Evolutionary conservation across 2,888 invertebrate genomes (phyloP).

Genomic region (Tanypteryx hageni): DNA sequence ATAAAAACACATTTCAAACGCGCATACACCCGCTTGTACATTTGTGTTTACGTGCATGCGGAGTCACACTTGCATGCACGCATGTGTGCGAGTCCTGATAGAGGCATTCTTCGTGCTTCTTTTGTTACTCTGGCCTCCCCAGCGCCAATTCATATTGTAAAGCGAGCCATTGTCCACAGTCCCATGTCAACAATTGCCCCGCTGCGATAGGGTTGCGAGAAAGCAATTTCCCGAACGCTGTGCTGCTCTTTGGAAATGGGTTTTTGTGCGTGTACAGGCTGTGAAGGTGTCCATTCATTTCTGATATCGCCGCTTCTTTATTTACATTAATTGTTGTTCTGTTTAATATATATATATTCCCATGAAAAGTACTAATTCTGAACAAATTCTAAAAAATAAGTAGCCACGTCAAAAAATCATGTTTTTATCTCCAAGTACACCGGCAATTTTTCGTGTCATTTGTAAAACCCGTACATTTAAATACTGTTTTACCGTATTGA

Average conservation of each 20-base stretch:
- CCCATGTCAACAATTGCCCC: conserved; percentile 22
- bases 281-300: not conserved
- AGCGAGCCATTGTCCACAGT: conserved; percentile 13
- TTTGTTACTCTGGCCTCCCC: not conserved
- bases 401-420: no score
- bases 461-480: no score
- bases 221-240: not conserved
- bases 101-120: not conserved
- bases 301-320: not conserved
- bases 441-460: no score
- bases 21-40: not conserved
- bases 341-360: no score
- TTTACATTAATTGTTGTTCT: not conserved
- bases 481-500: no score
- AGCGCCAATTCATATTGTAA: not conserved
- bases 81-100: not conserved
- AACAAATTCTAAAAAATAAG: no score
- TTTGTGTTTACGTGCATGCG: not conserved
- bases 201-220: conserved; percentile 24
- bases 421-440: no score
- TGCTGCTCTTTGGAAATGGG: conserved; percentile 11
- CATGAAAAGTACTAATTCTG: no score
- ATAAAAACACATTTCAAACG: no score
- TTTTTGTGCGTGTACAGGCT: not conserved
- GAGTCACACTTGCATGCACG: not conserved